A percentile compares a stretch with the other conserved stretches of the same genome.
These are phyloP conservation scores for Xylota sylvarum DNA, from an alignment of 2,888 invertebrate genomes.

Conservation along the genomic window DNA sequence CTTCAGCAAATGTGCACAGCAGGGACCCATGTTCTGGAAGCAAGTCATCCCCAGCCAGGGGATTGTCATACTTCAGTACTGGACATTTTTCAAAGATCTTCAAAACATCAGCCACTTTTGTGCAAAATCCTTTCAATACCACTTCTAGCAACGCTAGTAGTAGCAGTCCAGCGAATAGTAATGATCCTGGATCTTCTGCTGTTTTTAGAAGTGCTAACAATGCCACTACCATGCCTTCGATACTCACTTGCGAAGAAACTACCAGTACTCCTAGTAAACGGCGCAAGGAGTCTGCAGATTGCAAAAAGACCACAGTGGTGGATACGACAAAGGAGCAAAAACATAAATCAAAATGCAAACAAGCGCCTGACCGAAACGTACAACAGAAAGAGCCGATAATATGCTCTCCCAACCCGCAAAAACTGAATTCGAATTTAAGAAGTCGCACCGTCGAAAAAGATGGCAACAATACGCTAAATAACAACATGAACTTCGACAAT, in stretches of 20 bases:
- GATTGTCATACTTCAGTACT: constrained; percentile 73
- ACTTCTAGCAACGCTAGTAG: constrained; percentile 30
- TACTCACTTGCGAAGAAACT: background rate
- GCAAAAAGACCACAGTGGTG: background rate
- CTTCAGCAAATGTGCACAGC: constrained; percentile 14
- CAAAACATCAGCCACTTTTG: constrained; percentile 76
- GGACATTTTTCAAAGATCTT: constrained; percentile 77
- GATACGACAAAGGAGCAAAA: constrained; percentile 15
- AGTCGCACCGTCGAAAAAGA: constrained; percentile 10
- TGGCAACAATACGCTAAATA: constrained; percentile 35
- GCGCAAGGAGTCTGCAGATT: background rate
- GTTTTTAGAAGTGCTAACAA: background rate
- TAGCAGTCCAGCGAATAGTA: background rate
- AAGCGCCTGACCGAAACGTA: background rate
- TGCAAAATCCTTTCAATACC: constrained; percentile 71
- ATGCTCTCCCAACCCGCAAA: background rate
- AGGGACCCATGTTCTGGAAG: constrained; percentile 18
- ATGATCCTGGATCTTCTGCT: background rate
- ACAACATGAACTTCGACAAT: constrained; percentile 62
- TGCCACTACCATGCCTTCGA: background rate
- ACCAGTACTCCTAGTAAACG: constrained; percentile 1
- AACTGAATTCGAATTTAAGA: background rate
- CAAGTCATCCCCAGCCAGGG: constrained; percentile 52
- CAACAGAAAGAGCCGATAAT: background rate
- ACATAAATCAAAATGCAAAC: background rate